phyloP scores from a whole-genome alignment of 2,113 vertebrate species.

The Narcine bancroftii region DNA sequence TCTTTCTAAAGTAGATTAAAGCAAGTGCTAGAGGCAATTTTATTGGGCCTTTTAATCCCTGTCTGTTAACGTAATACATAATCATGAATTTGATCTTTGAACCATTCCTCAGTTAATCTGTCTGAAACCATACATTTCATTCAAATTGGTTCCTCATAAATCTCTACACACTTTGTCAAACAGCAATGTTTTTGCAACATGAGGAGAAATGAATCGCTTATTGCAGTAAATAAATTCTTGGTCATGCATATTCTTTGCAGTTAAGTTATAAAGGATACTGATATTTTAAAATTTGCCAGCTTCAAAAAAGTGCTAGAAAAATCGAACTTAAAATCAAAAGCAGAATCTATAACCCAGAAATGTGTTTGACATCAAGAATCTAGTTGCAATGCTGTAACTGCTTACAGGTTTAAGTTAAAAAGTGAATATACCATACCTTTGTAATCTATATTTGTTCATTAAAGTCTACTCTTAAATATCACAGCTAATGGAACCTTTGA shows the following conservation, averaged over 20 bases:
- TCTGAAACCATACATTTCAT: constrained; percentile 35
- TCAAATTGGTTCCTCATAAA: constrained; percentile 37
- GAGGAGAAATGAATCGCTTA: background rate
- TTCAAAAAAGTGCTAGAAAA: background rate
- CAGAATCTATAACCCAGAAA: background rate
- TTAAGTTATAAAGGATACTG: background rate
- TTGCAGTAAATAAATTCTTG: background rate
- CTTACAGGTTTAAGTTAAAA: background rate
- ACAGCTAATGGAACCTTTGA: background rate
- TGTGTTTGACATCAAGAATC: background rate
- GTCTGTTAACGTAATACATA: constrained; percentile 43
- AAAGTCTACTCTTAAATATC: background rate
- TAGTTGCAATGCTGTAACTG: background rate
- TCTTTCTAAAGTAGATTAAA: constrained; percentile 55
- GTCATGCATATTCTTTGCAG: background rate
- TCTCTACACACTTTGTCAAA: background rate
- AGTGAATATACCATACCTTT: background rate
- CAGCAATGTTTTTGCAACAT: background rate
- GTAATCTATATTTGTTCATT: background rate
- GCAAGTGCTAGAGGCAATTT: constrained; percentile 48
- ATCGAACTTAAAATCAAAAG: background rate
- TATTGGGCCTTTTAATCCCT: constrained; percentile 50
- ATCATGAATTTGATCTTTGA: constrained; percentile 44
- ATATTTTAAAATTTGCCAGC: background rate
- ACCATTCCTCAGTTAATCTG: constrained; percentile 47